Percentiles rank a stretch among this genome's conserved stretches.
phyloP scores from a whole-genome alignment of 1,140 invertebrate species.

The Myzus persicae region DNA sequence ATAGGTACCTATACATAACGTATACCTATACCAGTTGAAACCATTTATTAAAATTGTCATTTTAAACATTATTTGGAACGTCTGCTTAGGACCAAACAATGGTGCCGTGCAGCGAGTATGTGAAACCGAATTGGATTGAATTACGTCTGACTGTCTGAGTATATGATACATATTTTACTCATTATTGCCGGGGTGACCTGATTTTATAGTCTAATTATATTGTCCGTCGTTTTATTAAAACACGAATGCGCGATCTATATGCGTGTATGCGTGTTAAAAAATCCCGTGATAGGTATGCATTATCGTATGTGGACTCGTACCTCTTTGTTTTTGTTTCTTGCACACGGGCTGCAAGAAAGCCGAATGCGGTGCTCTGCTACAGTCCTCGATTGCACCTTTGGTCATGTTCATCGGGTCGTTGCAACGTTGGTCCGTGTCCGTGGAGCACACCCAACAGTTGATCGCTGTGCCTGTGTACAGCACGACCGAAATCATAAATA shows the following conservation, averaged over 20 bases:
- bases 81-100: not conserved
- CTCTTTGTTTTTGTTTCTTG: slow-evolving; percentile 67
- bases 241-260: not conserved
- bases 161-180: not conserved
- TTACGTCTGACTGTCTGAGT: not conserved
- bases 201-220: not conserved
- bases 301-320: slow-evolving; percentile 60
- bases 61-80: not conserved
- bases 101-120: not conserved
- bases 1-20: not conserved
- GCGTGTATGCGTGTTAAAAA: not conserved
- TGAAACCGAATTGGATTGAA: slow-evolving; percentile 6
- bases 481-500: not conserved
- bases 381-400: slow-evolving; percentile 69
- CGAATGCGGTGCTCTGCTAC: slow-evolving; percentile 63
- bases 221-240: not conserved
- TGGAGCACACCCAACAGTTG: slow-evolving; percentile 78
- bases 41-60: not conserved
- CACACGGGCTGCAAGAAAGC: slow-evolving; percentile 63
- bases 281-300: not conserved
- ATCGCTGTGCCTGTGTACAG: slow-evolving; percentile 68
- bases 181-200: not conserved
- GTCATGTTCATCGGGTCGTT: slow-evolving; percentile 76
- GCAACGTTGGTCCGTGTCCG: slow-evolving; percentile 73
- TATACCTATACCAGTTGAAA: not conserved